Percentiles rank a stretch among this genome's conserved stretches.
Conservation (phyloP, 1,140 invertebrate species). For the Rhizoglyphus robini region DNA sequence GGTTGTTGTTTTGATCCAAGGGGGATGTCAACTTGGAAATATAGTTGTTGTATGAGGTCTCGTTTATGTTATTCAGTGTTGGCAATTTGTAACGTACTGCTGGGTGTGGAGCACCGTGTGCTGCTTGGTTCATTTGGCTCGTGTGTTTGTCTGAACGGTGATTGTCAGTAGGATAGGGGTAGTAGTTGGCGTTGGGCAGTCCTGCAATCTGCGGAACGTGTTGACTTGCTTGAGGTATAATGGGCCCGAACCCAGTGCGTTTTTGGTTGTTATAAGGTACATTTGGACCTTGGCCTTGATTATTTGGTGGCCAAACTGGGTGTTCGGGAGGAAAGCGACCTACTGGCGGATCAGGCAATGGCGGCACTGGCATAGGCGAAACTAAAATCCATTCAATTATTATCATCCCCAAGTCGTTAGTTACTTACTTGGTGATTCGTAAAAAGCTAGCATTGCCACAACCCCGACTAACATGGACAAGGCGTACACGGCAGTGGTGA, state of each 20-base stretch:
- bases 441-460: conserved; percentile 24
- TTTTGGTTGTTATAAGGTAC: not conserved
- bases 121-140: not conserved
- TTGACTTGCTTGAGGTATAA: not conserved
- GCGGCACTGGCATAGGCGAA: conserved; percentile 23
- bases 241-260: not conserved
- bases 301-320: conserved; percentile 22
- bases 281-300: not conserved
- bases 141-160: not conserved
- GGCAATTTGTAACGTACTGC: not conserved
- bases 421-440: conserved; percentile 22
- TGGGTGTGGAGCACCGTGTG: not conserved
- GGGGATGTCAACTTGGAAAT: conserved; percentile 1
- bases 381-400: conserved; percentile 14
- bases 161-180: not conserved
- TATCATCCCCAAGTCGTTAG: conserved; percentile 1
- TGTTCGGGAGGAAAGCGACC: conserved; percentile 25
- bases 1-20: not conserved
- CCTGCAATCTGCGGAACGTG: not conserved
- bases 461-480: conserved; percentile 19
- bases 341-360: conserved; percentile 24
- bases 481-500: conserved; percentile 21
- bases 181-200: not conserved
- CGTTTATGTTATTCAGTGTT: not conserved
- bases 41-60: conserved; percentile 7